phyloP scores from a whole-genome alignment of 2,797 vertebrate genomes.

The Neopelma chrysocephalum region DNA sequence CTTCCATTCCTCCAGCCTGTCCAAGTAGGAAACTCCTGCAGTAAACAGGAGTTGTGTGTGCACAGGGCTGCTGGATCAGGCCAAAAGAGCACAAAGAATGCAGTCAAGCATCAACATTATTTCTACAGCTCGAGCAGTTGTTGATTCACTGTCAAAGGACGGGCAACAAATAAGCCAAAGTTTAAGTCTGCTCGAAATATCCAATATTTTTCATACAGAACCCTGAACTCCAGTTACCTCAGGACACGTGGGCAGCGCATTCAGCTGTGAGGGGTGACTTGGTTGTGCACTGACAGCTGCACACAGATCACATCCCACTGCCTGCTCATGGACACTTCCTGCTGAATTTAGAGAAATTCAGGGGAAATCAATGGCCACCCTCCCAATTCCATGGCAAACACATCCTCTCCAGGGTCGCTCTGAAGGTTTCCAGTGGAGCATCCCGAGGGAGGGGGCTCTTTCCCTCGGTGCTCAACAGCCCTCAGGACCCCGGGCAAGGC shows the following conservation, averaged over 20 bases:
- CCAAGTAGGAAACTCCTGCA: not conserved
- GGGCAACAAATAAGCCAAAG: slow-evolving; percentile 17
- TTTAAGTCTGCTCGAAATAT: not conserved
- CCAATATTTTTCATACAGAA: not conserved
- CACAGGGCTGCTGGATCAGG: not conserved
- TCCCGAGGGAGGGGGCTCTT: not conserved
- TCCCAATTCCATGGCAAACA: not conserved
- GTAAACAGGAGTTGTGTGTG: not conserved
- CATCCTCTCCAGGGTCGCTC: not conserved
- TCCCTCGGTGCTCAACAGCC: not conserved
- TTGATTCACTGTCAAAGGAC: slow-evolving; percentile 39
- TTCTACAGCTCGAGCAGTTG: slow-evolving; percentile 20
- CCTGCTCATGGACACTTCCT: not conserved
- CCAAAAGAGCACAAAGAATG: slow-evolving; percentile 48
- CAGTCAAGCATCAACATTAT: slow-evolving; percentile 42
- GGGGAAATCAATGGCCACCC: not conserved
- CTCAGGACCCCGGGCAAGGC: not conserved
- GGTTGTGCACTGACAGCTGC: not conserved
- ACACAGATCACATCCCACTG: not conserved
- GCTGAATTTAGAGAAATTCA: not conserved
- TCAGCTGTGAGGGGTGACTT: not conserved
- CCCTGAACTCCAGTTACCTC: not conserved
- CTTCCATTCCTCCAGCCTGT: not conserved
- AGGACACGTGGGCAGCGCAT: not conserved
- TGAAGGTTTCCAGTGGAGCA: not conserved